Conservation (phyloP, 1,140 invertebrate genomes). For the Asobara japonica region DNA sequence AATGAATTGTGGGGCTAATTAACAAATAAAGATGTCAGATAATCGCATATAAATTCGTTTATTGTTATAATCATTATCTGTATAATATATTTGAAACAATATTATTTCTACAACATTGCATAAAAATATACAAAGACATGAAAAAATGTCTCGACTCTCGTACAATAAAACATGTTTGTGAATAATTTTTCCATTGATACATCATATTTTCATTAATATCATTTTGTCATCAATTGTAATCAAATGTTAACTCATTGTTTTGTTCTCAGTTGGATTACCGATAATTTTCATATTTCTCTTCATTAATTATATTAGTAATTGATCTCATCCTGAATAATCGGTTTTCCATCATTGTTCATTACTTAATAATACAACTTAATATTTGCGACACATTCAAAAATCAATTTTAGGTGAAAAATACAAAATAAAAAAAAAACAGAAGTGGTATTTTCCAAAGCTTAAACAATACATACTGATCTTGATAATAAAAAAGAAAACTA, state of each 20-base stretch:
- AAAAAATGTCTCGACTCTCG: slow-evolving; percentile 67
- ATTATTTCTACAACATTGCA: slow-evolving; percentile 68
- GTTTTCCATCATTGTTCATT: slow-evolving; percentile 15
- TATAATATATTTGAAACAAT: slow-evolving; percentile 69
- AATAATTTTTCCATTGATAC: slow-evolving; percentile 61
- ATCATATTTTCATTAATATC: slow-evolving; percentile 30
- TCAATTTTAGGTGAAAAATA: background rate
- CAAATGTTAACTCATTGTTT: slow-evolving; percentile 47
- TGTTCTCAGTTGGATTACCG: slow-evolving; percentile 37
- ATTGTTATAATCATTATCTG: slow-evolving; percentile 63
- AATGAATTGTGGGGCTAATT: too few relatives aligned
- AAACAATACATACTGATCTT: slow-evolving; percentile 7
- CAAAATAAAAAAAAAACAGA: background rate
- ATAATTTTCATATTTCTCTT: slow-evolving; percentile 36
- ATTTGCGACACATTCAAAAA: background rate
- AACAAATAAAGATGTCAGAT: too few relatives aligned
- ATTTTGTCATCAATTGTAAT: slow-evolving; percentile 42
- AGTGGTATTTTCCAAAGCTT: background rate
- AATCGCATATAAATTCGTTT: slow-evolving; percentile 64
- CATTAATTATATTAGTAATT: slow-evolving; percentile 18
- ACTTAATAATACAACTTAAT: slow-evolving; percentile 14
- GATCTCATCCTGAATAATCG: background rate
- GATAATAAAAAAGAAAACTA: slow-evolving; percentile 23
- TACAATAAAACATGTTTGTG: slow-evolving; percentile 65
- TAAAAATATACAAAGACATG: slow-evolving; percentile 69